phyloP scores from a whole-genome alignment of 2,888 invertebrate genomes.

The Platycnemis pennipes region DNA sequence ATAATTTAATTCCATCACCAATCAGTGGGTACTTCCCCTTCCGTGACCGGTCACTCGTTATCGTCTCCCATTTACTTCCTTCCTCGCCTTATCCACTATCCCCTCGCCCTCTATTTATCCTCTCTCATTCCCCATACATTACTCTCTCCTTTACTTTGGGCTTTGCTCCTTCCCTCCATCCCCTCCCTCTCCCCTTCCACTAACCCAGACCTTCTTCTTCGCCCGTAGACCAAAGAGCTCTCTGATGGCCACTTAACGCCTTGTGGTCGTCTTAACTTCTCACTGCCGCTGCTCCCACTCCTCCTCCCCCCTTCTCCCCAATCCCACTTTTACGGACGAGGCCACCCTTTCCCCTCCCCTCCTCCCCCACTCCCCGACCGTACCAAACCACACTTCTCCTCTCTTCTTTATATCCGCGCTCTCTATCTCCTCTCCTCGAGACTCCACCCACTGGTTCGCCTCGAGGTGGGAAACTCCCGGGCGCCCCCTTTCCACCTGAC shows the following conservation, averaged over 20 bases:
- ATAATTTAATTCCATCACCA: no score
- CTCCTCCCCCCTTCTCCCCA: not conserved
- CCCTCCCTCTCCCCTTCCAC: not conserved
- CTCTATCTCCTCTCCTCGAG: not conserved
- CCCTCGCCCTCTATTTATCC: not conserved
- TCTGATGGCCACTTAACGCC: slow-evolving; percentile 65
- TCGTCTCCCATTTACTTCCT: not conserved
- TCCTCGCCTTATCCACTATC: not conserved
- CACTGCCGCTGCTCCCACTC: slow-evolving; percentile 23
- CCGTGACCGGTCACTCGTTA: not conserved
- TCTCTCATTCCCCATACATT: not conserved
- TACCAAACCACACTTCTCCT: not conserved
- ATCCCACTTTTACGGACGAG: not conserved
- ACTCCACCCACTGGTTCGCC: not conserved
- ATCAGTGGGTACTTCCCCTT: no score
- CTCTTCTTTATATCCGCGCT: not conserved
- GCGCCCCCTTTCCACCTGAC: not conserved
- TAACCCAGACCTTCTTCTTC: not conserved
- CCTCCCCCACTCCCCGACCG: not conserved
- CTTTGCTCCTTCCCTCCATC: not conserved
- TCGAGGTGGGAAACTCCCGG: not conserved
- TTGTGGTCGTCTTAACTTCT: slow-evolving; percentile 67
- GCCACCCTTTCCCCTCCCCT: not conserved
- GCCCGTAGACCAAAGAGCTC: slow-evolving; percentile 14
- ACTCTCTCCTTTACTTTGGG: not conserved